Evolutionary conservation across 1,140 invertebrate genomes (phyloP), one percentile per base, ranked within the genome.

Genomic region (Orchestia grillus): DNA sequence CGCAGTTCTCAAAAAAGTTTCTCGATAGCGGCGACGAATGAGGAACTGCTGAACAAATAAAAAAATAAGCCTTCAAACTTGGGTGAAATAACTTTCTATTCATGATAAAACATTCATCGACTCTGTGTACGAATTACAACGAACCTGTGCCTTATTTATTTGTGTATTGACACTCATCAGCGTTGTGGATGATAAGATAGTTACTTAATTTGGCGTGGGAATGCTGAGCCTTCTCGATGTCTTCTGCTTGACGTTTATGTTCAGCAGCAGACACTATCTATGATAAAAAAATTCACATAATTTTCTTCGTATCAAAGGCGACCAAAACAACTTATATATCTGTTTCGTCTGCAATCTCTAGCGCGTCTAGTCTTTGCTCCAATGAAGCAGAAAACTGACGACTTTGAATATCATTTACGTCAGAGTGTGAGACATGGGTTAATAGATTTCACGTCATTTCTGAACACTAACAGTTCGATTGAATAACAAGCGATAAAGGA

Each of bases 331-430:
- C 19, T 77, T 23, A 36, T 77, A 77, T 77, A 19, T 8, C 36
- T 1, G 3, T 23, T 77, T 77, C 28, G 11, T 77, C 62, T 19
- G 36, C 28, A 77, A 77, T 28, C 62, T 3, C 28, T 8, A 77
- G 28, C 62, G 36, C 1, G 19, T 53, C 47, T 53, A 19, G 47
- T 53, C 6, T 53, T 53, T 19, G 19, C 47, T 53, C 6, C 92
- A 0, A n/a, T 41, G 44, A 94, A 94, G 92, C 98, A 98, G 57
- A 98, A 98, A 87, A 98, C 98, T 28, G 98, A 97, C 19, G 98
- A 98, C 96, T 98, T 98, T 97, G 98, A 98, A 41, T n/a, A n/a
- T n/a, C 98, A 97, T 43, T 53, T 53, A 98, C 98, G 4, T 98
- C 98, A 91, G 98, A 97, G 97, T 98, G 98, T 47, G 98, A 98